Conservation (phyloP, 2,113 vertebrate genomes). For the Bubo bubo region DNA sequence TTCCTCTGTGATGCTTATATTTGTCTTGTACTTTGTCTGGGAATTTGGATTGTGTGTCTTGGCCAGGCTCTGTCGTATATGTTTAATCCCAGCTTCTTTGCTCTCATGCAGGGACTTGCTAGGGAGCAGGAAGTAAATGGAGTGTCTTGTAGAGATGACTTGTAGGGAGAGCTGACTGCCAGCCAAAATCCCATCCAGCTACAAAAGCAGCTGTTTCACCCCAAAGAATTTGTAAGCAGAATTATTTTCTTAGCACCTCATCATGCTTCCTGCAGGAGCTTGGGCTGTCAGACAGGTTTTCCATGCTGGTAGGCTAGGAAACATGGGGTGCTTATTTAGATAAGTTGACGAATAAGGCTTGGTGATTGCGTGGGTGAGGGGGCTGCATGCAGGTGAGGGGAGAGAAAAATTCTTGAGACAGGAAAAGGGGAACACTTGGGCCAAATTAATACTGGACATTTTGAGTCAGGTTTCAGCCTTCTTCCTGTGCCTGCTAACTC, state of each 20-base stretch:
- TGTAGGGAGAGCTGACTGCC: background rate
- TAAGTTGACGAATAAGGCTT: background rate
- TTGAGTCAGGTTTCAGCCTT: background rate
- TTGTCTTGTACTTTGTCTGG: conserved; percentile 44
- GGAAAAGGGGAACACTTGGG: background rate
- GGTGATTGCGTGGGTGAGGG: background rate
- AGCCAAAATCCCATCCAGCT: conserved; percentile 19
- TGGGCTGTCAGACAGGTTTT: conserved; percentile 34
- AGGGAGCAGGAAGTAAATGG: conserved; percentile 42
- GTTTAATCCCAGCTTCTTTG: conserved; percentile 44
- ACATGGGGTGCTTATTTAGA: background rate
- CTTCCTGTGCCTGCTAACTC: background rate
- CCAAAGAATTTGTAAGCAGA: conserved; percentile 37
- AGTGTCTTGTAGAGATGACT: background rate
- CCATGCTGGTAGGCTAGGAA: background rate
- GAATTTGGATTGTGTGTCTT: conserved; percentile 51
- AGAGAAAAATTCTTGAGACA: background rate
- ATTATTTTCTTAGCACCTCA: conserved; percentile 66
- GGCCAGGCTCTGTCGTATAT: background rate
- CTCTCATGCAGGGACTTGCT: conserved; percentile 23
- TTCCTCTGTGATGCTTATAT: conserved; percentile 26
- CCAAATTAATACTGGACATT: background rate
- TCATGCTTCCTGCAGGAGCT: conserved; percentile 41
- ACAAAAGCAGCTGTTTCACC: conserved; percentile 53
- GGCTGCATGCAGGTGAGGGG: background rate